Evolutionary conservation across 1,140 invertebrate species (phyloP).

Genomic region (Zaprionus tsacasi): DNA sequence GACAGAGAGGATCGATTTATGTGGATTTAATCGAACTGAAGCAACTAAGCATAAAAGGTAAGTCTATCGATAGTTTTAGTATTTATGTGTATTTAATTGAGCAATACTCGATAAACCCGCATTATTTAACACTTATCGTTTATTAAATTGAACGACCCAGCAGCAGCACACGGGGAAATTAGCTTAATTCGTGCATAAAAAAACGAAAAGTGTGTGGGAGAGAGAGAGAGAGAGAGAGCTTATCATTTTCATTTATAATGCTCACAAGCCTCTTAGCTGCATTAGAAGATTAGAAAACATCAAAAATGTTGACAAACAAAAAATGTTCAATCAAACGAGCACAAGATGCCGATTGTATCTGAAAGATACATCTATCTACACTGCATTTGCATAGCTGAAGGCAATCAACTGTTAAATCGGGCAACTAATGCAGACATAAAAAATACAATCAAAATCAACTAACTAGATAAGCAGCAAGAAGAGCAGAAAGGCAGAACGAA

Average conservation of each 20-base stretch:
- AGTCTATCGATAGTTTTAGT: neutral
- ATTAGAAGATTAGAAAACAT: constrained; percentile 49
- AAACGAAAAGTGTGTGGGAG: neutral
- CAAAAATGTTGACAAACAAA: constrained; percentile 32
- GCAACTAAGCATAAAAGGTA: neutral
- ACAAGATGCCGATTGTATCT: neutral
- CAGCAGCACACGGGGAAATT: neutral
- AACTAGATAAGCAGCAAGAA: constrained; percentile 12
- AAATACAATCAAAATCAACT: constrained; percentile 36
- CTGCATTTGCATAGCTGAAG: constrained; percentile 38
- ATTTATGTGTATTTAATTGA: neutral
- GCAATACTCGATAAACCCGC: neutral
- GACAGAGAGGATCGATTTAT: neutral
- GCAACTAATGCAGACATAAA: constrained; percentile 60
- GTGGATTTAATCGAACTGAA: neutral
- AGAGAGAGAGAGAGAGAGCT: neutral
- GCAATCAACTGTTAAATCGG: constrained; percentile 49
- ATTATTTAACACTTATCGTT: constrained; percentile 3
- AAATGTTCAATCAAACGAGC: constrained; percentile 6
- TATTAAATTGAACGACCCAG: neutral
- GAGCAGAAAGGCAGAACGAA: constrained; percentile 5
- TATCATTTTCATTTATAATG: constrained; percentile 7
- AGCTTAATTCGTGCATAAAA: constrained; percentile 8
- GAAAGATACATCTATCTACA: neutral
- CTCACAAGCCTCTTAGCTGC: constrained; percentile 18